Base-by-base conservation (phyloP, 1,140 invertebrate genomes). In the Xylocopa sonorina region DNA sequence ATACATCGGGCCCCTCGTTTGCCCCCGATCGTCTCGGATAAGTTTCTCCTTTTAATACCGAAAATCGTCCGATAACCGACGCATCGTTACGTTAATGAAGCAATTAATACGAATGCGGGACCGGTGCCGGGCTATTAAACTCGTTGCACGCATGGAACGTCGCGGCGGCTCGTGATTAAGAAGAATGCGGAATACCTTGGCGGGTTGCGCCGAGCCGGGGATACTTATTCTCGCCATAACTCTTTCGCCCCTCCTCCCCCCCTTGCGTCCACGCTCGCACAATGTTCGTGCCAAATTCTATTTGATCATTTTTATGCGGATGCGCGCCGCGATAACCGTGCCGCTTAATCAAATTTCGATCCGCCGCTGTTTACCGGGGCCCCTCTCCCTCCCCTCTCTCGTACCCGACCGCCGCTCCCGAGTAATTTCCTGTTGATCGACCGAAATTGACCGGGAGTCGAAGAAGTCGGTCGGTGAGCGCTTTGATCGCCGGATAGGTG, bases 81-180 rank as follows among this genome's bases (percentile, higher is more conserved):
- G 68, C 68, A 63, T 78, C 77, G 68, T 78, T 78, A 73, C 77
- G 67, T 78, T 78, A 78, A 78, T 73, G 77, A 78, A 73, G 68
- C 69, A 73, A 78, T 78, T 78, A 78, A 78, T 78, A 72, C 68
- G 32, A 73, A 6, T 63, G 48, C 68, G 34, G n/a, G 14, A 14
- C 43, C 66, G 68, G 32, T 50, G 51, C 41, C n/a, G 41, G 24
- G 48, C 50, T 67, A 24, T 67, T 75, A 75, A 75, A 67, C 62
- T 67, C 73, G 73, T 57, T 76, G 46, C 50, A 76, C 73, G 73
- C 50, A 38, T 50, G 60, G 34, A 66, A 75, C 60, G 60, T 75
- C 72, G 43, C 24, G 55, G 29, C 21, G 24, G 9, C 27, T 21
- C 71, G 62, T 46, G 73, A 76, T 76, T 46, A 67, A 76, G 73